Base-by-base conservation (phyloP, 2,888 invertebrate genomes). In the Nomada ruficornis region DNA sequence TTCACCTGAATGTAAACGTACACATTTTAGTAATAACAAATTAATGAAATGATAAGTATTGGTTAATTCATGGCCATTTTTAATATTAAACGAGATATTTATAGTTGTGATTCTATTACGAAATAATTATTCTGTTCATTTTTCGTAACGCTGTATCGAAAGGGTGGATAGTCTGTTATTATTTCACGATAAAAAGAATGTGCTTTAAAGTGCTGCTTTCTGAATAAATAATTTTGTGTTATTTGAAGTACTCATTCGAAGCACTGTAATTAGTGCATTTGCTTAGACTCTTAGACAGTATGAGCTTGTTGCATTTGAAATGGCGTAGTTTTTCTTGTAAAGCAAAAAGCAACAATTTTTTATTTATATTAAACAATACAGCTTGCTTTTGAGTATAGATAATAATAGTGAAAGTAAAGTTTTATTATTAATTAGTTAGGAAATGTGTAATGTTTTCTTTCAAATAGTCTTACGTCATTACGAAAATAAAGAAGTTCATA, bases 211-310 rank as follows among this genome's bases (percentile, higher is more conserved):
- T n/a, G 47, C 59, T 59, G 69, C 70, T 70, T 68, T 63, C 47
- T 50, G n/a, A 42, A 44, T 13, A 29, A 18, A 57, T 67, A 23
- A 36, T 67, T 73, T 57, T 36, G n/a, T 44, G 20, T 59, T 50
- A 50, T 36, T 69, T 23, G 13, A 47, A 57, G 54, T 54, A 54
- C 15, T 54, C n/a, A 68, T 42, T 42, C 54, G 54, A 60, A 18
- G 62, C 62, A 71, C 36, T 52, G 62, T 50, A 52, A 52, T 26
- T 50, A 50, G 20, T 42, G 59, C 26, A 71, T 50, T 75, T 60
- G 74, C 60, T 70, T 75, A 42, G 7, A 29, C 20, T 70, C 60
- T 70, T 75, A 42, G 7, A 29, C 20, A 42, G 50, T 60, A 52
- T 42, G 42, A 52, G 20, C 26, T n/a, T 29, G 13, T 75, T 75